Percentiles rank a stretch among this genome's conserved stretches.
phyloP scores from a whole-genome alignment of 2,797 vertebrate genomes.

The Pangasius krempfi region DNA sequence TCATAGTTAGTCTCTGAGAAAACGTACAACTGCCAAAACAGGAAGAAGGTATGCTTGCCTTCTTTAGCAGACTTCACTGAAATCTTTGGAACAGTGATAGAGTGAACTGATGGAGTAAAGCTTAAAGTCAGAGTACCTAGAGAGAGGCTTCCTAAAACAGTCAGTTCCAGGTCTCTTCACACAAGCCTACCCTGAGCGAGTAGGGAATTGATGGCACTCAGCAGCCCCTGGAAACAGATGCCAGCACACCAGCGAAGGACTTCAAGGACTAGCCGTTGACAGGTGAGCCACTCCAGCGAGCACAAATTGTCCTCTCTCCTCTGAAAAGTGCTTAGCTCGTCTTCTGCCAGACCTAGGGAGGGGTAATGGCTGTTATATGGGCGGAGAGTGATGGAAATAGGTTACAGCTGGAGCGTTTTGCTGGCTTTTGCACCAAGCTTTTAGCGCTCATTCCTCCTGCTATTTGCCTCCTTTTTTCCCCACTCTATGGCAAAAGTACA shows the following conservation, averaged over 20 bases:
- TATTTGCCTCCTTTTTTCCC: conserved; percentile 25
- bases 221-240: conserved; percentile 62
- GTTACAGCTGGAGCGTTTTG: conserved; percentile 56
- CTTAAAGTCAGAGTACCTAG: conserved; percentile 40
- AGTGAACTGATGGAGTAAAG: conserved; percentile 37
- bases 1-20: conserved; percentile 24
- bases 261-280: conserved; percentile 60
- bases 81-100: conserved; percentile 33
- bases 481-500: conserved; percentile 36
- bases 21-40: conserved; percentile 18
- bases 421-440: conserved; percentile 53
- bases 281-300: conserved; percentile 60
- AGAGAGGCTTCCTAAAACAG: conserved; percentile 47
- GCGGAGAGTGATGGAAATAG: conserved; percentile 59
- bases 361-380: conserved; percentile 60
- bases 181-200: conserved; percentile 45
- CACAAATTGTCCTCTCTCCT: conserved; percentile 64
- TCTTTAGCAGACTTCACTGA: conserved; percentile 37
- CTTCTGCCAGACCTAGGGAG: conserved; percentile 56
- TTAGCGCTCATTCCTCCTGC: conserved; percentile 49
- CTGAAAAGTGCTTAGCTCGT: conserved; percentile 62
- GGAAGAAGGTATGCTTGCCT: conserved; percentile 5
- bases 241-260: conserved; percentile 59
- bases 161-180: conserved; percentile 48
- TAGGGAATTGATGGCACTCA: conserved; percentile 59